Evolutionary conservation across 1,140 invertebrate genomes (phyloP), one percentile per base, ranked within the genome.

Genomic region (Conopomorpha cramerella): DNA sequence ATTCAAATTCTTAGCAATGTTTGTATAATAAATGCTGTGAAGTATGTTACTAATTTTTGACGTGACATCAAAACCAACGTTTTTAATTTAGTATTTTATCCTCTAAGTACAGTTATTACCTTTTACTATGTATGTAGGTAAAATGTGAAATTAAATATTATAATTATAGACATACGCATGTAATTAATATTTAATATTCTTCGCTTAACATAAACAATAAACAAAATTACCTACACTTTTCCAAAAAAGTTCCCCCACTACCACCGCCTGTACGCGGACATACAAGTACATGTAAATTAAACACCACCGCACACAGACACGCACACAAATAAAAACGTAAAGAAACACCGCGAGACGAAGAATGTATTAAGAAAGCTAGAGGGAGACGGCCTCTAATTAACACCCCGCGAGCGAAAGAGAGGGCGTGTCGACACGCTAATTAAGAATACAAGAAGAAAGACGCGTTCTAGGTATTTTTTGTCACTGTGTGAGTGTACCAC

Each of bases 241-340:
- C 23, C 23, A 25, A 7, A 25, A 25, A 25, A 25, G 13, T 30
- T 14, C 11, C 28, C 32, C 39, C 33, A 11, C 12, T 8, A 27
- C 45, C 25, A 45, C 11, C 51, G 47, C 31, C 58, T 48, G 65
- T 72, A 68, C 64, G 42, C 53, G 54, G 59, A 66, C 67, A 76
- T 76, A 76, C 65, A 72, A 68, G 65, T 71, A 76, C 67, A 76
- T 76, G 65, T 71, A 76, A 76, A 76, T 76, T 76, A 76, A 71
- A 72, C 66, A 72, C 63, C 64, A 63, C 55, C 57, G 66, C 68
- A 73, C 70, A 71, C 71, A 76, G 65, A 54, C 60, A 72, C 67
- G 57, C 71, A 72, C 71, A 76, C 71, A 71, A 76, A 76, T 76
- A 76, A 76, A 76, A 76, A 72, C 64, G 53, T 63, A 67, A 76